These are phyloP conservation scores for Limnephilus marmoratus DNA, from an alignment of 2,888 invertebrate genomes.

Conservation along the genomic window DNA sequence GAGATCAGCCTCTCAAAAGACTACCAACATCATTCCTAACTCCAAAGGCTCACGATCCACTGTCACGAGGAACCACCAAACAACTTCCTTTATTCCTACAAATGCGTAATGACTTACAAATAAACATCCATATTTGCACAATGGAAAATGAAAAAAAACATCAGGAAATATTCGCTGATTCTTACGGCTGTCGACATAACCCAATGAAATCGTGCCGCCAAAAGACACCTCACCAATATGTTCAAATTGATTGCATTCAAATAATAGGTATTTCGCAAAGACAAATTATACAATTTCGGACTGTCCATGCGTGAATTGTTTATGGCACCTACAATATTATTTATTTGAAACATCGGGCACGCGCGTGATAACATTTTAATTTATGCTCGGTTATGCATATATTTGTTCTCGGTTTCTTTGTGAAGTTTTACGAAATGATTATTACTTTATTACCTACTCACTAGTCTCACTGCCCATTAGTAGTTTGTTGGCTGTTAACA, in stretches of 20 bases:
- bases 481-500: not conserved
- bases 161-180: not conserved
- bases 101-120: not conserved
- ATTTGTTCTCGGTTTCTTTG: not conserved
- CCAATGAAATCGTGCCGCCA: not conserved
- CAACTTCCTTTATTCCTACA: not conserved
- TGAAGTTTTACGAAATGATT: not conserved
- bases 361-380: constrained; percentile 8
- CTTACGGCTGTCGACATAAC: not conserved
- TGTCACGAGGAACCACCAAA: not conserved
- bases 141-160: not conserved
- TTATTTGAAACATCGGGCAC: not conserved
- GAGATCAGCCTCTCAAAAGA: not conserved
- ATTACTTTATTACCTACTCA: not conserved
- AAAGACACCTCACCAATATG: not conserved
- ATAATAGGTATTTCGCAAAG: not conserved
- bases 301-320: constrained; percentile 4
- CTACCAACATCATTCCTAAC: not conserved
- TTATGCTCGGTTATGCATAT: not conserved
- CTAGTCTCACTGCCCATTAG: not conserved
- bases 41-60: not conserved
- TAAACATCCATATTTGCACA: not conserved
- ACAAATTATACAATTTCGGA: not conserved
- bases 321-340: constrained; percentile 2
- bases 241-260: not conserved